Conservation (phyloP, 2,113 vertebrate genomes). For the Periophthalmodon schlosseri region DNA sequence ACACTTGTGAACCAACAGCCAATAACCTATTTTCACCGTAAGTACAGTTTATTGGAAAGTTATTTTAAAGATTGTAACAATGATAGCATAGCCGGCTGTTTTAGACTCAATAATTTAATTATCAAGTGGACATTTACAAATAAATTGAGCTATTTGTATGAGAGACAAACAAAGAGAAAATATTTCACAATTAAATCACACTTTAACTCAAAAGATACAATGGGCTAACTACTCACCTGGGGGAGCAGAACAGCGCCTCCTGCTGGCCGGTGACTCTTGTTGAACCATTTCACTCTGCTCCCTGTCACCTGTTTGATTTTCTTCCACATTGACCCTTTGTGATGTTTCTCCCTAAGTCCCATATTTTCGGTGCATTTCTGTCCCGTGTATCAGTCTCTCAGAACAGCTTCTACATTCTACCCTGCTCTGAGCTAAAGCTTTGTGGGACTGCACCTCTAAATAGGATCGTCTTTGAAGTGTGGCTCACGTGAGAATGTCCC, state of each 20-base stretch:
- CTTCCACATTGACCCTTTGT: constrained; percentile 57
- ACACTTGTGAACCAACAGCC: too few species aligned
- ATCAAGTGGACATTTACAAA: neutral
- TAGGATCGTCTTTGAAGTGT: constrained; percentile 55
- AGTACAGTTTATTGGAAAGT: too few species aligned
- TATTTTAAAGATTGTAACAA: too few species aligned
- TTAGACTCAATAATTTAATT: neutral
- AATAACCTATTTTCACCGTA: too few species aligned
- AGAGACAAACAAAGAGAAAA: neutral
- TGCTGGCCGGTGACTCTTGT: constrained; percentile 26
- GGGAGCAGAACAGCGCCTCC: constrained; percentile 12
- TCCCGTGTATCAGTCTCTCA: neutral
- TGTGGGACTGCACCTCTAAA: constrained; percentile 47
- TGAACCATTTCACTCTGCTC: constrained; percentile 36
- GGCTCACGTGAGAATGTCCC: constrained; percentile 25
- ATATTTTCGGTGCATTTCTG: neutral
- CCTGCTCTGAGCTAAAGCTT: constrained; percentile 36
- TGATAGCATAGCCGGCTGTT: too few species aligned
- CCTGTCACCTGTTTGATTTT: constrained; percentile 49
- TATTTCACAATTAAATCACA: neutral
- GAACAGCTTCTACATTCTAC: neutral
- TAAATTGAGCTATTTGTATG: neutral
- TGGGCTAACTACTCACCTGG: constrained; percentile 47
- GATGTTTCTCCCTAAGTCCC: constrained; percentile 19
- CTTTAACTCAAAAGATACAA: too few species aligned